Evolutionary conservation across 2,113 vertebrate species (phyloP).

Genomic region (Oreochromis spilurus): DNA sequence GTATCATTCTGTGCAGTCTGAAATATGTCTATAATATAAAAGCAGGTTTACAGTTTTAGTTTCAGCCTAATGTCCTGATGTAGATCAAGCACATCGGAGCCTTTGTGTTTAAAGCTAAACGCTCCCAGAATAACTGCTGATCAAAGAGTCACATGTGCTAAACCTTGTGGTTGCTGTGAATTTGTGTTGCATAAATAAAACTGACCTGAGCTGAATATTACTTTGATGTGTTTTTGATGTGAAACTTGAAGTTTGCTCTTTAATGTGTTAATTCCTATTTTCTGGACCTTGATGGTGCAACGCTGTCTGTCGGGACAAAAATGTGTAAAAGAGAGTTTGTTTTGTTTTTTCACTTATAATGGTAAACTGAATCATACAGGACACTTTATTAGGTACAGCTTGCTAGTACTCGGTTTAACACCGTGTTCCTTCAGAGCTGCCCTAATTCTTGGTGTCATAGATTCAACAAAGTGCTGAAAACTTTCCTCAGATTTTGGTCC

Average conservation of each 20-base stretch:
- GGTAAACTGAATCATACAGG: fast-evolving
- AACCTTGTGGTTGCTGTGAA: not conserved
- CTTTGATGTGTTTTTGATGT: not conserved
- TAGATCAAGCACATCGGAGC: not conserved
- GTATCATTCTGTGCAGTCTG: too few species aligned
- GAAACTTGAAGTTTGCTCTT: not conserved
- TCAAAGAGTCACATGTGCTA: not conserved
- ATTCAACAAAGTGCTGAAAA: not conserved
- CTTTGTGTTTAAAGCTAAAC: not conserved
- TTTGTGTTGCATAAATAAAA: not conserved
- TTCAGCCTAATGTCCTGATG: not conserved
- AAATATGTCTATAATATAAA: too few species aligned
- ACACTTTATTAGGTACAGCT: not conserved
- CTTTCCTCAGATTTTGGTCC: not conserved
- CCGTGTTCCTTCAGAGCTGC: fast-evolving
- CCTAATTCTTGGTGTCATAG: fast-evolving
- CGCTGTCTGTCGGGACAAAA: fast-evolving
- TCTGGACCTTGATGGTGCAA: fast-evolving
- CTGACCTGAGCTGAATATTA: fast-evolving
- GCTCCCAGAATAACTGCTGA: not conserved
- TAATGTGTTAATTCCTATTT: not conserved
- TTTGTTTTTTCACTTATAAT: not conserved
- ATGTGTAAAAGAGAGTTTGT: not conserved
- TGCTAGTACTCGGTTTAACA: not conserved
- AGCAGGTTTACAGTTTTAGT: not conserved